Conservation (phyloP, 2,797 vertebrate species). For the Craterocephalus amniculus region DNA sequence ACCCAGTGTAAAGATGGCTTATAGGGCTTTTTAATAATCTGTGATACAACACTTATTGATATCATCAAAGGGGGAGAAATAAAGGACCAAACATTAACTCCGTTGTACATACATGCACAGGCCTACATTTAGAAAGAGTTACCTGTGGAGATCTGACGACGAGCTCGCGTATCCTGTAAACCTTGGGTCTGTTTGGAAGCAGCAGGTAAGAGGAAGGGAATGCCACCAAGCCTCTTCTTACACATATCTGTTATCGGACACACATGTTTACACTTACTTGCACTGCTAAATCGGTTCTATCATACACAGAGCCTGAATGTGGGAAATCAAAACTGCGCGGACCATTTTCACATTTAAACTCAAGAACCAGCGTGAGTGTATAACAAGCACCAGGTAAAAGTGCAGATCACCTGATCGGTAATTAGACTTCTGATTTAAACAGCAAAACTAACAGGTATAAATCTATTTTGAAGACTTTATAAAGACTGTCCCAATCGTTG, state of each 20-base stretch:
- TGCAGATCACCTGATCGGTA: not conserved
- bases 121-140: too few relatives aligned
- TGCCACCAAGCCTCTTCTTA: constrained; percentile 74
- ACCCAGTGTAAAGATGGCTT: too few relatives aligned
- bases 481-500: not conserved
- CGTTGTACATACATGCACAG: too few relatives aligned
- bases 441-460: not conserved
- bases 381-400: not conserved
- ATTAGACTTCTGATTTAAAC: not conserved
- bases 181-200: constrained; percentile 64
- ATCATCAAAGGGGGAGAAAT: too few relatives aligned
- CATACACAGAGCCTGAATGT: rapidly evolving
- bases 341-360: not conserved
- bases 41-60: too few relatives aligned
- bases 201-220: constrained; percentile 75
- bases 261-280: not conserved
- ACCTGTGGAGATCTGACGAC: constrained; percentile 74
- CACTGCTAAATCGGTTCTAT: not conserved
- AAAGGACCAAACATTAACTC: too few relatives aligned
- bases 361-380: not conserved
- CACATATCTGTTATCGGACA: constrained; percentile 70
- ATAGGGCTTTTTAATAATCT: too few relatives aligned
- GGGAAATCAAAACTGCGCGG: not conserved
- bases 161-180: constrained; percentile 70
- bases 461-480: too few relatives aligned